Conservation (phyloP, 2,113 vertebrate species). For the Taxidea taxus region DNA sequence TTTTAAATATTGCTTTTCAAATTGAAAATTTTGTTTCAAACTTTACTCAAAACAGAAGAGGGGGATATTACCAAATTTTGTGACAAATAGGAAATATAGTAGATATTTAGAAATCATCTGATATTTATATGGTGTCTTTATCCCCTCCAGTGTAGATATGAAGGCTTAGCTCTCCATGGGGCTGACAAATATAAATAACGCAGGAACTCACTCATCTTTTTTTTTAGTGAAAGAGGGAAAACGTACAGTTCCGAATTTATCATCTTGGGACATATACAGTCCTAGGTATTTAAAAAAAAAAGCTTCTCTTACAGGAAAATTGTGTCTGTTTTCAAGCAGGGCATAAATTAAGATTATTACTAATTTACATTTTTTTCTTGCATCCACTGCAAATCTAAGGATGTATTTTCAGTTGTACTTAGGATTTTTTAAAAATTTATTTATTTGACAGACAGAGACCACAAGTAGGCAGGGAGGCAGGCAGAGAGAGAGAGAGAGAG, state of each 20-base stretch:
- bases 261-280: neutral
- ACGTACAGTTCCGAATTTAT: neutral
- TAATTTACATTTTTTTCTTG: neutral
- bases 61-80: neutral
- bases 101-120: neutral
- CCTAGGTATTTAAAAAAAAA: neutral
- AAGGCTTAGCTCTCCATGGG: neutral
- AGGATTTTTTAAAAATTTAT: slow-evolving; percentile 24
- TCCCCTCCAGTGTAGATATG: neutral
- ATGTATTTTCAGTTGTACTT: neutral
- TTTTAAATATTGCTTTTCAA: slow-evolving; percentile 33
- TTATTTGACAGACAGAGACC: no score
- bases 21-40: slow-evolving; percentile 23
- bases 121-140: neutral
- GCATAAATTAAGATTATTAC: neutral
- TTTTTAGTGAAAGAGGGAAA: slow-evolving; percentile 30
- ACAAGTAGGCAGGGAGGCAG: no score
- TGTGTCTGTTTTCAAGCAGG: neutral
- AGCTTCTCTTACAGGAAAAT: neutral
- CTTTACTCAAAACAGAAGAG: slow-evolving; percentile 23
- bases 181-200: slow-evolving; percentile 14
- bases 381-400: neutral
- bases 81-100: neutral
- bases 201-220: neutral
- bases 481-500: no score